Evolutionary conservation across 2,888 invertebrate species (phyloP).

Genomic region (Cotesia congregata): DNA sequence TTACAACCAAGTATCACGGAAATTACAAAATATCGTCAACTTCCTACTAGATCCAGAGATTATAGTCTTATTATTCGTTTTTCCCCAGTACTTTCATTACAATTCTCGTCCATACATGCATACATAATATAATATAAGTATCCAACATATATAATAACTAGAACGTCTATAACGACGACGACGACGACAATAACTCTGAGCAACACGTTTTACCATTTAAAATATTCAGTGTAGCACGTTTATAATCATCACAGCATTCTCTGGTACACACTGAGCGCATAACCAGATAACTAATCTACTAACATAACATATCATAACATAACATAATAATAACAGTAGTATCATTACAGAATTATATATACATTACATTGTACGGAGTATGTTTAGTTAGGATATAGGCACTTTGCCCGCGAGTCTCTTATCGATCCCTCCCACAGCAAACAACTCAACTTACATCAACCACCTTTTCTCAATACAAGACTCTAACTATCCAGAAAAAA

Average conservation of each 20-base stretch:
- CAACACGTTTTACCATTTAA: constrained; percentile 11
- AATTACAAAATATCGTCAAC: neutral
- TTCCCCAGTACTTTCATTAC: neutral
- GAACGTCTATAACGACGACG: constrained; percentile 14
- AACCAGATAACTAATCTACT: constrained; percentile 9
- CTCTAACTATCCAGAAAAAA: neutral
- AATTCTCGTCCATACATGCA: neutral
- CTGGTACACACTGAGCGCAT: constrained; percentile 6
- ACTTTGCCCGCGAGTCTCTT: constrained; percentile 25
- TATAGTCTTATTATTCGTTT: neutral
- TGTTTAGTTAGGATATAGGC: neutral
- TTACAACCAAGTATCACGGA: neutral
- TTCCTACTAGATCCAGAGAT: neutral
- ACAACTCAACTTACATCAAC: constrained; percentile 20
- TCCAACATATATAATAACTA: neutral
- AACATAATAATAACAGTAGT: neutral
- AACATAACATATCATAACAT: no score
- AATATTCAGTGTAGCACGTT: constrained; percentile 13
- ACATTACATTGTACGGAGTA: neutral
- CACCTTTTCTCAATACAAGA: neutral
- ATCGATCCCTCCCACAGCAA: constrained; percentile 23
- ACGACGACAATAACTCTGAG: constrained; percentile 13
- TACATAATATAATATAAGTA: neutral
- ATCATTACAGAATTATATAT: neutral
- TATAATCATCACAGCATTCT: constrained; percentile 36